These are phyloP conservation scores for Xanthia icteritia DNA, from an alignment of 2,888 invertebrate genomes.

Conservation along the genomic window DNA sequence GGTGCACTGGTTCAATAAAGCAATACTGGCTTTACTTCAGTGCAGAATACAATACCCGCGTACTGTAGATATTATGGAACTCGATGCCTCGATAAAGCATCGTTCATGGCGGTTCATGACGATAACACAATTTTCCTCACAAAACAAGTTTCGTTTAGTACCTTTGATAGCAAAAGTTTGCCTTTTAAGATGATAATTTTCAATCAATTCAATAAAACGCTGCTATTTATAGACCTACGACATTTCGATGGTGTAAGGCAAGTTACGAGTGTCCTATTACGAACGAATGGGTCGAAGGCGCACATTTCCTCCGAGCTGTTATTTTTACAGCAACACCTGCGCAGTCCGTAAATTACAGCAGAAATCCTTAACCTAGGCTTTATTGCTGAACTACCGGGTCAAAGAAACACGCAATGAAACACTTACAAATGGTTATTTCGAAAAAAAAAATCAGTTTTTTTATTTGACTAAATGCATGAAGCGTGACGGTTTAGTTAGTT, in stretches of 20 bases:
- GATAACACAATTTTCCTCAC: slow-evolving; percentile 5
- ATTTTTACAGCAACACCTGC: slow-evolving; percentile 79
- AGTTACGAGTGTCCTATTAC: slow-evolving; percentile 69
- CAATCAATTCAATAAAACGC: slow-evolving; percentile 44
- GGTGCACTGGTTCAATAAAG: slow-evolving; percentile 65
- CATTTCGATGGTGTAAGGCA: slow-evolving; percentile 64
- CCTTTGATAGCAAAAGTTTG: slow-evolving; percentile 29
- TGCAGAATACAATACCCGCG: slow-evolving; percentile 34
- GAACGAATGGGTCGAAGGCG: slow-evolving; percentile 65
- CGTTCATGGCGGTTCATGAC: slow-evolving; percentile 17
- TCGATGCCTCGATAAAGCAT: slow-evolving; percentile 70
- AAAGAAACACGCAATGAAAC: slow-evolving; percentile 69
- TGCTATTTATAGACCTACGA: slow-evolving; percentile 52
- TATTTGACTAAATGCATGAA: slow-evolving; percentile 20
- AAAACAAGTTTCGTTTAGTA: slow-evolving; percentile 28
- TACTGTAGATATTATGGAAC: slow-evolving; percentile 7
- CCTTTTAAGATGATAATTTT: slow-evolving; percentile 30
- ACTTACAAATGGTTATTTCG: slow-evolving; percentile 68
- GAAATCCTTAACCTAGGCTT: slow-evolving; percentile 45
- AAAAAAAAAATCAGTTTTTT: background rate
- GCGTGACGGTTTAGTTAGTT: background rate
- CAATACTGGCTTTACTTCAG: slow-evolving; percentile 62
- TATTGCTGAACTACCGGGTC: slow-evolving; percentile 68
- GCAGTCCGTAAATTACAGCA: slow-evolving; percentile 73
- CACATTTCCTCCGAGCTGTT: slow-evolving; percentile 62